Base-by-base conservation (phyloP, 2,888 invertebrate genomes). In the Aphidoletes aphidimyza region DNA sequence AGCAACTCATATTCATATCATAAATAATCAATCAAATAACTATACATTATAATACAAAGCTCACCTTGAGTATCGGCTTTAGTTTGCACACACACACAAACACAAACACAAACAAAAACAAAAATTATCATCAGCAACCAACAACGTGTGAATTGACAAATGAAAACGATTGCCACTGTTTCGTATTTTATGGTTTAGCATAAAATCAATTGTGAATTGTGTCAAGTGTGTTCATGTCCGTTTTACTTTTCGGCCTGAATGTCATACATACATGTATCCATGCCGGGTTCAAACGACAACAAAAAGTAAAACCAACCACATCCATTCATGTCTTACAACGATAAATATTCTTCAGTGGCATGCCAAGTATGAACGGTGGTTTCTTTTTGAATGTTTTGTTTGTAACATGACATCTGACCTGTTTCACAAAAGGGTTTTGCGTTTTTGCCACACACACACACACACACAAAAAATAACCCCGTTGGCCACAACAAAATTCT, bases 201-300 rank as follows among this genome's bases (percentile, higher is more conserved):
- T 81, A 37, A 37, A 81, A 81, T 81, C 81, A 81, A 81, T 81
- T 5, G 81, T 36, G 17, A 37, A 37, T 37, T 81, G 37, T 81
- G 81, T 81, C 81, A 81, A 81, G 81, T 81, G 36, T 81, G 81
- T 69, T 30, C 69, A 34, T 69, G 81, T 69, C 69, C 69, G 69
- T 69, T 69, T 30, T 30, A 69, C 69, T 14, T 69, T 69, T 69
- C 69, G 30, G 2, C 3, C 14, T n/a, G 69, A 69, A 69, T 69
- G 69, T 69, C 69, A 69, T 69, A 30, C 69, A 54, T 54, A 19
- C 17, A 47, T 47, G 47, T 19, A 54, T 22, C 54, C 22, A 54
- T 14, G 22, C 3, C 30, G 30, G n/a, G n/a, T n/a, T n/a, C 69
- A 69, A 69, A 69, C 14, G 34, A 17, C 26, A 69, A 69, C 0